Evolutionary conservation across 2,888 invertebrate genomes (phyloP).

Genomic region (Reticulitermes lucifugus): DNA sequence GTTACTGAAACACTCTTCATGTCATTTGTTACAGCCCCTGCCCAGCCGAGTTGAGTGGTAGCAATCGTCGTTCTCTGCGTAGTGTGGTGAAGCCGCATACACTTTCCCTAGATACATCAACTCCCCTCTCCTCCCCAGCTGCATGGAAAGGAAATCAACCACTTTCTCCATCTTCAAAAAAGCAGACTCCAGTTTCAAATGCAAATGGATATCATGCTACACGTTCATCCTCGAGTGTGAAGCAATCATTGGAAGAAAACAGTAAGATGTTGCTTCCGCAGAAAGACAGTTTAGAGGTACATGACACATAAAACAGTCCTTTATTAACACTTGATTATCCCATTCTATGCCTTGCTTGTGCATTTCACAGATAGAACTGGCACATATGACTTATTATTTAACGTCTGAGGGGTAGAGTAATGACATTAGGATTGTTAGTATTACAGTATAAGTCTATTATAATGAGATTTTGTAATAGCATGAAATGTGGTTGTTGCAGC

Average conservation of each 20-base stretch:
- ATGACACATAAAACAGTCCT: neutral
- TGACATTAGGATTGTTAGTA: too few species aligned
- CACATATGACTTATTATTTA: too few species aligned
- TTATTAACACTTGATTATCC: too few species aligned
- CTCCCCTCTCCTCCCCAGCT: neutral
- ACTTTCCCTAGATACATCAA: neutral
- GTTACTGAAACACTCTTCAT: neutral
- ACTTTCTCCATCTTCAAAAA: neutral
- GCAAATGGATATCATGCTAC: constrained; percentile 20
- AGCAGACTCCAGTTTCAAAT: neutral
- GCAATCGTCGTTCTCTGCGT: constrained; percentile 44
- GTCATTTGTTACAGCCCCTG: neutral
- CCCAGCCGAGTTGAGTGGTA: constrained; percentile 14
- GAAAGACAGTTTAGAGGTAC: constrained; percentile 47
- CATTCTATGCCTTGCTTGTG: too few species aligned
- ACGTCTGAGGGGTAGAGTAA: too few species aligned
- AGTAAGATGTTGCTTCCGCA: constrained; percentile 37
- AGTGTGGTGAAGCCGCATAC: constrained; percentile 40
- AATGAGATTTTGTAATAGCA: too few species aligned
- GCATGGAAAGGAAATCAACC: neutral
- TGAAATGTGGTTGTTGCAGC: too few species aligned
- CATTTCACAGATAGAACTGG: too few species aligned
- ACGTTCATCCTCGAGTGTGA: neutral
- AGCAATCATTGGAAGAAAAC: neutral
- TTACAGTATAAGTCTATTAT: too few species aligned